A percentile compares a stretch with the other conserved stretches of the same genome.
Conservation (phyloP, 2,113 vertebrate genomes). For the Rhynchomys soricoides region DNA sequence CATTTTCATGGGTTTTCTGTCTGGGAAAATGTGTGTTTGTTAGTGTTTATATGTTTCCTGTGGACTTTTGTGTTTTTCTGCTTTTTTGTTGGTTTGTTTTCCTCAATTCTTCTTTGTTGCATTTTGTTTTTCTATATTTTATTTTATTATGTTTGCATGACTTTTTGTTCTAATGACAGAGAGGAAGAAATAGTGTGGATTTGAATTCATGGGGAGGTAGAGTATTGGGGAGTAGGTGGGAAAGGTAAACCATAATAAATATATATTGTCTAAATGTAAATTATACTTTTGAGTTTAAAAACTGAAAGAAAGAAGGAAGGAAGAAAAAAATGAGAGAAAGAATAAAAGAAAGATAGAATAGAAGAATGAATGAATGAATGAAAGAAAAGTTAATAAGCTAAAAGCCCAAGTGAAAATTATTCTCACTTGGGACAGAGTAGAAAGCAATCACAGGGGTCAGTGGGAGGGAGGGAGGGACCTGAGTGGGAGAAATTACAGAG, state of each 20-base stretch:
- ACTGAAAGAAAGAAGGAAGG: background rate
- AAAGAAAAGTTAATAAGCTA: no score
- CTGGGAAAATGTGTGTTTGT: background rate
- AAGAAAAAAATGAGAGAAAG: background rate
- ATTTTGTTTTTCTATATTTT: background rate
- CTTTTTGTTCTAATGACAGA: background rate
- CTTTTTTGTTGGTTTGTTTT: background rate
- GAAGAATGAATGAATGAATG: no score
- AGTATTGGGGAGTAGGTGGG: background rate
- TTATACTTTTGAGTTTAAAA: background rate
- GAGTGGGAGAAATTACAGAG: no score
- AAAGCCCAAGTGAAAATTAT: no score
- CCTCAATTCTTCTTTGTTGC: background rate
- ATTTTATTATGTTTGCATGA: background rate
- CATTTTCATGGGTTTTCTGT: background rate
- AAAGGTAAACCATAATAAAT: background rate
- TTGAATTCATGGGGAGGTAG: background rate
- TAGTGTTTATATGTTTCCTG: background rate
- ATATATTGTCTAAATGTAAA: background rate
- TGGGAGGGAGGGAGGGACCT: no score
- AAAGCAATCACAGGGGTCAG: no score
- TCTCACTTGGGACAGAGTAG: no score
- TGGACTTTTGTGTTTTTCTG: background rate
- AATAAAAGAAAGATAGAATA: background rate
- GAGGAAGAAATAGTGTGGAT: background rate